Conservation (phyloP, 2,797 vertebrate genomes). For the Gymnothorax javanicus region DNA sequence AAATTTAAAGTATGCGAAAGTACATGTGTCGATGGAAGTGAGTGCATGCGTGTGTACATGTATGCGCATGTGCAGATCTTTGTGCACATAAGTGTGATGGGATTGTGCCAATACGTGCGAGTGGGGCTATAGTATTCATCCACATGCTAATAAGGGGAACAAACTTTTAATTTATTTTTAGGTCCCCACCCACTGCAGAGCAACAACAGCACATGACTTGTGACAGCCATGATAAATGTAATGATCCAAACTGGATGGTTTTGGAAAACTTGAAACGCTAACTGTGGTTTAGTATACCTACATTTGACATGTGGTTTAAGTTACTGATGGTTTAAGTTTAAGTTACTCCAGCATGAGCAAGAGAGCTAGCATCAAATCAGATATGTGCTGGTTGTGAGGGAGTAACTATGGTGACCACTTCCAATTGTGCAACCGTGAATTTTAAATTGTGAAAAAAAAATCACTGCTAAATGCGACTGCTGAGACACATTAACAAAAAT, state of each 20-base stretch:
- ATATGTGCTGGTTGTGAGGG: slow-evolving; percentile 29
- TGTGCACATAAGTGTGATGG: slow-evolving; percentile 7
- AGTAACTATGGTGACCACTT: slow-evolving; percentile 35
- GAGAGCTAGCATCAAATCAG: slow-evolving; percentile 22
- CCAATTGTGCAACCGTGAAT: slow-evolving; percentile 54
- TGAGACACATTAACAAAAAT: slow-evolving; percentile 9
- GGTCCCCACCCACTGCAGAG: slow-evolving; percentile 45
- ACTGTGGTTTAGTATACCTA: slow-evolving; percentile 24
- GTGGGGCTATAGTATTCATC: slow-evolving; percentile 16
- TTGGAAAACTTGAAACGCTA: not conserved
- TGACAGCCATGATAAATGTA: not conserved
- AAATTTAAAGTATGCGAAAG: not conserved
- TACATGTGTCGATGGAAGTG: slow-evolving; percentile 21
- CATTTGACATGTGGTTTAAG: slow-evolving; percentile 43
- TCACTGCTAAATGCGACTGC: slow-evolving; percentile 34
- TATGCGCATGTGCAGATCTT: not conserved
- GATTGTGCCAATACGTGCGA: not conserved
- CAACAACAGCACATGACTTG: not conserved
- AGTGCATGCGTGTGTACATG: slow-evolving; percentile 20
- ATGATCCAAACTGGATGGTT: not conserved
- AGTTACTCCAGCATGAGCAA: slow-evolving; percentile 32
- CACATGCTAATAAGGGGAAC: slow-evolving; percentile 32
- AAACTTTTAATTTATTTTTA: slow-evolving; percentile 18
- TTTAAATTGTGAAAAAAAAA: slow-evolving; percentile 24
- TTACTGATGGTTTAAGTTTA: slow-evolving; percentile 17